These are phyloP conservation scores for Stercorarius parasiticus DNA, from an alignment of 2,113 vertebrate genomes.

Conservation along the genomic window DNA sequence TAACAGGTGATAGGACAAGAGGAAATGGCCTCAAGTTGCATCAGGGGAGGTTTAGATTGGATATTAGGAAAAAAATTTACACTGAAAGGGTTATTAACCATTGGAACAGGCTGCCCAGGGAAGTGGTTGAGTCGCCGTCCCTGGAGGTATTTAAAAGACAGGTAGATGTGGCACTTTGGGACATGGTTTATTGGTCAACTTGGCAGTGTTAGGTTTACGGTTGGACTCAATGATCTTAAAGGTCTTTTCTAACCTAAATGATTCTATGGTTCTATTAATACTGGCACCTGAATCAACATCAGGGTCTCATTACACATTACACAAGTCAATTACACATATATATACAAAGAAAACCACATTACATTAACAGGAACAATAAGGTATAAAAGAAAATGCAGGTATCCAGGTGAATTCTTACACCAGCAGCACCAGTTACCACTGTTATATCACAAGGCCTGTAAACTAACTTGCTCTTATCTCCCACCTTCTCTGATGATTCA, in stretches of 20 bases:
- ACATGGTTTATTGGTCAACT: not conserved
- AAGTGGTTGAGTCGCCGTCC: not conserved
- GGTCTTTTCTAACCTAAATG: not conserved
- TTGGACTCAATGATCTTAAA: not conserved
- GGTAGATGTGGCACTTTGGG: not conserved
- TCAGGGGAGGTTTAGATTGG: not conserved
- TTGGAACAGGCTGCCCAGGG: not conserved
- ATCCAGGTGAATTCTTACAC: not conserved
- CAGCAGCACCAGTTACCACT: not conserved
- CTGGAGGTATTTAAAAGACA: not conserved
- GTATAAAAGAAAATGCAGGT: not conserved
- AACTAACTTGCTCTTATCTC: not conserved
- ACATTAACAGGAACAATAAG: not conserved
- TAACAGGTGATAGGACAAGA: not conserved
- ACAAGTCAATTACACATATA: not conserved
- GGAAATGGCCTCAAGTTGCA: not conserved
- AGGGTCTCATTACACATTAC: not conserved
- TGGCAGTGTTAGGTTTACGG: not conserved
- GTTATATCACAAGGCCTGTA: not conserved
- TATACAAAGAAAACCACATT: not conserved
- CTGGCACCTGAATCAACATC: not conserved
- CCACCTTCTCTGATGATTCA: not conserved
- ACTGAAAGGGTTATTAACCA: not conserved
- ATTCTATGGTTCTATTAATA: not conserved
- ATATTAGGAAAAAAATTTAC: not conserved